Percentiles rank a stretch among this genome's conserved stretches.
Conservation (phyloP, 2,797 vertebrate species). For the Alfaro cultratus region DNA sequence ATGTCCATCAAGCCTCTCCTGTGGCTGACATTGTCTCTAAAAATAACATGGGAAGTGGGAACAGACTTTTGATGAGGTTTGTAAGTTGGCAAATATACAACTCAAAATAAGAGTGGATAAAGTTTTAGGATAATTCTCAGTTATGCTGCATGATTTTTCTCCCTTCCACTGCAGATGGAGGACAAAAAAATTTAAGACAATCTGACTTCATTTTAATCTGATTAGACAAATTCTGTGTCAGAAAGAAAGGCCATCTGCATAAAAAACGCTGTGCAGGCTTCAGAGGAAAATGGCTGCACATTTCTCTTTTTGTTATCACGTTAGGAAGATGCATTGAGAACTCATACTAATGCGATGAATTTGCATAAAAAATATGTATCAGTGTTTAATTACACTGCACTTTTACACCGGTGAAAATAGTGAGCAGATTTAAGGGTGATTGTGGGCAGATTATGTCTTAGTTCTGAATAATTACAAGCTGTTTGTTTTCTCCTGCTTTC, state of each 20-base stretch:
- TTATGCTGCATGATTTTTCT: neutral
- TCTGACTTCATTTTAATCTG: neutral
- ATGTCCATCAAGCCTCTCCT: neutral
- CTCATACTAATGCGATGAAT: neutral
- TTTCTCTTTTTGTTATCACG: conserved; percentile 15
- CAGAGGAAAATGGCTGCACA: neutral
- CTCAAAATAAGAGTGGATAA: neutral
- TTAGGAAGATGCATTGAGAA: neutral
- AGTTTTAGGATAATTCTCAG: neutral
- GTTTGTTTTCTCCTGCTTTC: conserved; percentile 4
- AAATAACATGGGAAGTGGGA: neutral
- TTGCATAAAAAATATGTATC: neutral
- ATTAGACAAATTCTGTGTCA: neutral
- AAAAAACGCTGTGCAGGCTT: conserved; percentile 1
- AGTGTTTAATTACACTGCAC: neutral
- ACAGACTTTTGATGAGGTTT: neutral
- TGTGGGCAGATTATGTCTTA: neutral
- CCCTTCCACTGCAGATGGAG: neutral
- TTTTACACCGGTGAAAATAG: neutral
- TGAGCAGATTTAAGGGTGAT: neutral
- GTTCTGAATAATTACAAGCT: conserved; percentile 4
- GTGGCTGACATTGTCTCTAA: neutral
- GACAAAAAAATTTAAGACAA: neutral
- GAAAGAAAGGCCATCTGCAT: conserved; percentile 6
- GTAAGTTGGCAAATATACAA: neutral